Evolutionary conservation across 2,888 invertebrate genomes (phyloP).

Genomic region (Calliopum simillimum): DNA sequence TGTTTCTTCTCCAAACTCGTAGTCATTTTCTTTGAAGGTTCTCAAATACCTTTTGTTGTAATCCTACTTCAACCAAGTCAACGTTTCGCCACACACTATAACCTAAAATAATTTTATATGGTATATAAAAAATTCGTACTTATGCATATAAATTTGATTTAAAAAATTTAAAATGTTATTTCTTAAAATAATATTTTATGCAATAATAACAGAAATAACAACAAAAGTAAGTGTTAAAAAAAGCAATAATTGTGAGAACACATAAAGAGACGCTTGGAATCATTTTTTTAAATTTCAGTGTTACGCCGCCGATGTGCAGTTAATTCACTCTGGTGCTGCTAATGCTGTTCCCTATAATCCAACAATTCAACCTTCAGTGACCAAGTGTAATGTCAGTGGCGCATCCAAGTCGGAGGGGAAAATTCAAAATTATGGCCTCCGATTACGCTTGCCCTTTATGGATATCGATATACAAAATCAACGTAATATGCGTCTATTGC

Average conservation of each 20-base stretch:
- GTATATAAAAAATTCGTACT: no score
- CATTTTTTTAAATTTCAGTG: conserved; percentile 2
- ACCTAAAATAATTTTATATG: no score
- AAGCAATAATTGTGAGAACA: conserved; percentile 2
- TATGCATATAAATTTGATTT: background rate
- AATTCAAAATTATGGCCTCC: conserved; percentile 45
- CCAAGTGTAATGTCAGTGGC: conserved; percentile 24
- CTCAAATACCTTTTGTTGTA: no score
- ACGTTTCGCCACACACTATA: no score
- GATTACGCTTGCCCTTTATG: conserved; percentile 59
- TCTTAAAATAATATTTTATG: conserved; percentile 6
- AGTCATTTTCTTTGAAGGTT: no score
- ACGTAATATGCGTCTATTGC: conserved; percentile 52
- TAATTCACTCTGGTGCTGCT: conserved; percentile 7
- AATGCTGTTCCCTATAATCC: conserved; percentile 20
- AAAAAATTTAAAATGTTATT: conserved; percentile 18
- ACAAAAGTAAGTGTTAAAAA: no score
- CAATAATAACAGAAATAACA: background rate
- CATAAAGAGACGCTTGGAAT: no score
- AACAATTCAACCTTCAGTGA: background rate
- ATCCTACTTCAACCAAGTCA: no score
- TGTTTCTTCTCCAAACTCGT: no score
- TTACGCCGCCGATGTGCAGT: background rate
- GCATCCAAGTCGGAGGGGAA: background rate
- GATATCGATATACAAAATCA: conserved; percentile 57